Percentiles rank a stretch among this genome's conserved stretches.
phyloP scores from a whole-genome alignment of 2,797 vertebrate species.

The Scyliorhinus canicula region DNA sequence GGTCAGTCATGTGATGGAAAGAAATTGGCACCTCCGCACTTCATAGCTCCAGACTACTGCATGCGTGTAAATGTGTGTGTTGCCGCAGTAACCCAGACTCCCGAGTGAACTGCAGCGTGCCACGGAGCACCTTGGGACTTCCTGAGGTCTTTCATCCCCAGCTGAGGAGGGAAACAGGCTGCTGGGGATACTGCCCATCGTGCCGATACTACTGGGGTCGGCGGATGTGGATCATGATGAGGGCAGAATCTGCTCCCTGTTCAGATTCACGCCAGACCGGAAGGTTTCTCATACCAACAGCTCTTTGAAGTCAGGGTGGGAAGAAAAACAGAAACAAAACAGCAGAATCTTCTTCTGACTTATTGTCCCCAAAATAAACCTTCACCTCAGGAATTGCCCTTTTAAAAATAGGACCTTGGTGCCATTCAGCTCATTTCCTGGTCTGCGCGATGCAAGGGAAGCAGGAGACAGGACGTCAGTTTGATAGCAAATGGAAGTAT shows the following conservation, averaged over 20 bases:
- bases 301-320: background rate
- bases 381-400: background rate
- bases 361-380: background rate
- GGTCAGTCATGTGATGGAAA: too few species aligned
- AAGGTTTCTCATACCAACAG: too few species aligned
- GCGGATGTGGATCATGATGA: background rate
- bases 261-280: background rate
- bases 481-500: slow-evolving; percentile 22
- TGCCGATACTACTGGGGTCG: too few species aligned
- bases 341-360: background rate
- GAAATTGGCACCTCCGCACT: too few species aligned
- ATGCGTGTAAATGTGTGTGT: too few species aligned
- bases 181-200: background rate
- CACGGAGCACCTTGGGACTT: background rate
- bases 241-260: background rate
- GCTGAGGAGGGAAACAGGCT: background rate
- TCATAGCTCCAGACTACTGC: too few species aligned
- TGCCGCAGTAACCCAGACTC: too few species aligned
- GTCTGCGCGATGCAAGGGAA: background rate
- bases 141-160: background rate
- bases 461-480: background rate
- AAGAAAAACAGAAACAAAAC: background rate
- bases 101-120: too few species aligned
- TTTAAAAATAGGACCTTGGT: background rate
- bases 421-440: background rate